Evolutionary conservation across 2,888 invertebrate species (phyloP), one percentile per base, ranked within the genome.

Genomic region (Glaucopsyche alexis): DNA sequence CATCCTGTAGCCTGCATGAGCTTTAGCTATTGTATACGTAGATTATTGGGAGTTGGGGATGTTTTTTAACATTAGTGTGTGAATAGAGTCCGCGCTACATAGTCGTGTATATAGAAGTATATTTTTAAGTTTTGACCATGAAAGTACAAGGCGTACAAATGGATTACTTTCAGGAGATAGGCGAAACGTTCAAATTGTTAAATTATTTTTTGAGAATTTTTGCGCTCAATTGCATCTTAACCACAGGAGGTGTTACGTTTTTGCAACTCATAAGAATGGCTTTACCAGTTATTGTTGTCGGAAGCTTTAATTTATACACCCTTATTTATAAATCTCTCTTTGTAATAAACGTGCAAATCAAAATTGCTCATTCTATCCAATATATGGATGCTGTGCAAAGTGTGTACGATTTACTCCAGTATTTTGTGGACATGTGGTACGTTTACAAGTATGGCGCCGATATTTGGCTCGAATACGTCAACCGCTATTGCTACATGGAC

Each of bases 401-500:
- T 78, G 69, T 85, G 50, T 85, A 81, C 74, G 89, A 91, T 74
- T 81, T 83, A 71, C 79, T 76, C 50, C 89, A 88, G 78, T 90
- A 87, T 70, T 66, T 81, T 1, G 81, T 88, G 0, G 91, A 91
- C 78, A 79, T 91, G 74, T 83, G 78, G 75, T 87, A 83, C 65
- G 82, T 88, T 13, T 83, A 81, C 71, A 87, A 85, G 76, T 88
- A 85, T 74, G 88, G 90, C 14, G 80, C 82, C 52, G 77, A 81
- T n/a, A 76, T 85, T n/a, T 82, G 81, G 74, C 66, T 77, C 9
- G 83, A 85, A 76, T 91, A 90, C 76, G 83, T 83, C 50, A 84
- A 82, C 71, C 84, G 86, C 50, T 90, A 87, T 73, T 81, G 79
- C 38, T 79, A 76, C 65, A 84, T 90, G 60, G 91, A 91, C 73